Conservation (phyloP, 2,797 vertebrate genomes). For the Cygnus olor region DNA sequence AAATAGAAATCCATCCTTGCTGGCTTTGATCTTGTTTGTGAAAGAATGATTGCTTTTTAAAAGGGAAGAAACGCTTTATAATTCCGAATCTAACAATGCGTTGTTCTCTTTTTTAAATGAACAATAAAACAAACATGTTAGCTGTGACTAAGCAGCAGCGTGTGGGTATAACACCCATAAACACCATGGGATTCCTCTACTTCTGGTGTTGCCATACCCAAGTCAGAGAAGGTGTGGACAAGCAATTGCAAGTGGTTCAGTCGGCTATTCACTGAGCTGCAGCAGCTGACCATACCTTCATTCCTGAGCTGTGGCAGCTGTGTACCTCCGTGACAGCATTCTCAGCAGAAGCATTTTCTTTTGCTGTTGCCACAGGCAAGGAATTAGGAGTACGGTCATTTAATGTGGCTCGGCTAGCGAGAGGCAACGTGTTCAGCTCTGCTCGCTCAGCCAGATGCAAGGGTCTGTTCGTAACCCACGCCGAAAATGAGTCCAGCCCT, state of each 20-base stretch:
- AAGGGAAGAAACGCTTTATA: not conserved
- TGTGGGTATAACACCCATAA: not conserved
- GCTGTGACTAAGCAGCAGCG: not conserved
- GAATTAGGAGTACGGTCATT: fast-evolving
- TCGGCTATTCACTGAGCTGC: not conserved
- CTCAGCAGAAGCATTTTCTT: not conserved
- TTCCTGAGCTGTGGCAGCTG: not conserved
- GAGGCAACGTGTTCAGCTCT: not conserved
- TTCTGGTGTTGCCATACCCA: not conserved
- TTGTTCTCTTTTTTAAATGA: not conserved
- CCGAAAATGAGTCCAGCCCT: not conserved
- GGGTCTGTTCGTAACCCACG: fast-evolving
- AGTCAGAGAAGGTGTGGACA: not conserved
- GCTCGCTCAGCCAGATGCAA: fast-evolving
- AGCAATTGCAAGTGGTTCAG: not conserved
- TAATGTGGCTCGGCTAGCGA: not conserved
- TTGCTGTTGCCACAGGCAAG: not conserved
- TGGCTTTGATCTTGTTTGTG: not conserved
- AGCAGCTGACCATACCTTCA: not conserved
- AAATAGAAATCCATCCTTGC: not conserved
- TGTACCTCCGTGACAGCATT: not conserved
- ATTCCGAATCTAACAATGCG: not conserved
- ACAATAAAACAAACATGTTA: not conserved
- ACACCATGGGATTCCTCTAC: not conserved
- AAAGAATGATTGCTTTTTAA: not conserved